These are phyloP conservation scores for Rhinogobius similis DNA, from an alignment of 2,113 vertebrate species.

Conservation along the genomic window DNA sequence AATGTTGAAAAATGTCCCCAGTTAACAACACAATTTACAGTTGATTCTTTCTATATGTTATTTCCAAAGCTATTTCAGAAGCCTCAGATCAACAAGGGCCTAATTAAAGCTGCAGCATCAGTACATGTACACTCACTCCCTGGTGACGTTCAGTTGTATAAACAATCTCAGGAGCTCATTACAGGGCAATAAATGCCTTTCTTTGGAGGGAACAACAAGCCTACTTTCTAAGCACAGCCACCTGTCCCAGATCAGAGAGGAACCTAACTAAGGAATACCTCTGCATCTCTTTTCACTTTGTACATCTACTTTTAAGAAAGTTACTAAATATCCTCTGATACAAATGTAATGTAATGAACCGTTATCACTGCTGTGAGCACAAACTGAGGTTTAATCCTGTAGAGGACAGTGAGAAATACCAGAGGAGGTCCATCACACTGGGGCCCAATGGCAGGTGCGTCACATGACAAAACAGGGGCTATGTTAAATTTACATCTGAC, in stretches of 20 bases:
- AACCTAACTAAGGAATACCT: slow-evolving; percentile 28
- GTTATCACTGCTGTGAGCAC: neutral
- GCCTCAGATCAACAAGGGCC: slow-evolving; percentile 28
- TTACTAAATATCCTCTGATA: slow-evolving; percentile 9
- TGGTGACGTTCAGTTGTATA: slow-evolving; percentile 25
- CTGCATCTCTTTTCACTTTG: slow-evolving; percentile 47
- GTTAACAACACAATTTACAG: slow-evolving; percentile 24
- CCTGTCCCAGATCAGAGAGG: slow-evolving; percentile 57
- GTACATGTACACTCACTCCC: slow-evolving; percentile 19
- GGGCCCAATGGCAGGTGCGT: slow-evolving; percentile 16
- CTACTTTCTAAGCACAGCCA: slow-evolving; percentile 29
- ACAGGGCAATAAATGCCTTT: slow-evolving; percentile 44
- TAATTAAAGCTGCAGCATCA: slow-evolving; percentile 58
- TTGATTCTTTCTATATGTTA: slow-evolving; percentile 25
- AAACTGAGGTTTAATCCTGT: slow-evolving; percentile 38
- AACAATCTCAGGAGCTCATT: slow-evolving; percentile 58
- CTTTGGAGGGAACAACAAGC: slow-evolving; percentile 11
- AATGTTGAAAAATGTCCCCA: neutral
- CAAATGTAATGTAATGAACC: slow-evolving; percentile 1
- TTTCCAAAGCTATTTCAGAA: slow-evolving; percentile 36
- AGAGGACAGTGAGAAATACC: no score
- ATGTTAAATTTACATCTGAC: slow-evolving; percentile 75
- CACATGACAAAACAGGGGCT: slow-evolving; percentile 53
- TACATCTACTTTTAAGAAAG: slow-evolving; percentile 52
- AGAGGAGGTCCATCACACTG: slow-evolving; percentile 20